Base-by-base conservation (phyloP, 1,140 invertebrate species). In the Drosophila punjabiensis region DNA sequence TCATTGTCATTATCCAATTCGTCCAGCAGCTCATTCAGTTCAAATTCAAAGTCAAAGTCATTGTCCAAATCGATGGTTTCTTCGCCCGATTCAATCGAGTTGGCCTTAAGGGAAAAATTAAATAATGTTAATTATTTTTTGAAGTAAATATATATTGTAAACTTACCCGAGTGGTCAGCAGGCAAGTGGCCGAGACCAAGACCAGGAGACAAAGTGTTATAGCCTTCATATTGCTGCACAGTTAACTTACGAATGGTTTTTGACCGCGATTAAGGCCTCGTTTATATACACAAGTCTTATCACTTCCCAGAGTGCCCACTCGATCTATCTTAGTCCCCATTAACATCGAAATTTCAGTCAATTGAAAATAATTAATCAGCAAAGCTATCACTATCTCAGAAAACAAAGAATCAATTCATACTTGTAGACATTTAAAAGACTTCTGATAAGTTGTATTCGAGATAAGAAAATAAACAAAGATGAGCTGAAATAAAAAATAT, bases 181-280 rank as follows among this genome's bases (percentile, higher is more conserved):
- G 63, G 48, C 67, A 88, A 43, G 70, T 77, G 76, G 66, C 79
- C 11, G 78, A 81, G 14, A 71, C 68, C 65, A 85, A 16, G 18
- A 90, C 65, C 53, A 84, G 24, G 4, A 88, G 63, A 18, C 65
- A 79, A 37, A 89, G 59, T 1, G 78, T 90, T 28, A 79, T 63
- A 14, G 55, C 53, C 81, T 73, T 86, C 82, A 81, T 90, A 56
- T 74, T 82, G 32, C 5, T 56, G 11, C 10, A 24, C 52, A 64
- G 35, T 59, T 16, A 6, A 53, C 33, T 56, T 16, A 56, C 33
- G 64, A 82, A 61, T 86, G 56, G 48, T 63, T 32, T 53, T 18
- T 28, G 0, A 1, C 14, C 37, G 8, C 32, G 18, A 30, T 39
- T 13, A n/a, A 24, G 8, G 4, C 4, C 43, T 11, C 18, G 55